Evolutionary conservation across 1,140 invertebrate genomes (phyloP).

Genomic region (Vanessa atalanta): DNA sequence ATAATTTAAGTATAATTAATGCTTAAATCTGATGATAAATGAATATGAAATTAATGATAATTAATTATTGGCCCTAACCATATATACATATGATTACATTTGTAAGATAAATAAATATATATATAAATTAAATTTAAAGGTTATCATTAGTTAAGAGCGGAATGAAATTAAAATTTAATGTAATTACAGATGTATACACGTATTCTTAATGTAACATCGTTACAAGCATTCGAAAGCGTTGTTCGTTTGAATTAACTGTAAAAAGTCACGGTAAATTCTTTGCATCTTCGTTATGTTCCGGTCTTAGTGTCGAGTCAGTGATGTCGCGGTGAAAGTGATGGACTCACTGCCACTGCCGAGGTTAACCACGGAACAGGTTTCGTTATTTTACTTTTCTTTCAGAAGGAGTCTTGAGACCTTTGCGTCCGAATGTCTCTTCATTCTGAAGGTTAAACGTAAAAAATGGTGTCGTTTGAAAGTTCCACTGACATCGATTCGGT

Average conservation of each 20-base stretch:
- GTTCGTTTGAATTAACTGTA: slow-evolving; percentile 26
- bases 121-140: too few species aligned
- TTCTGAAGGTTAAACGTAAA: slow-evolving; percentile 28
- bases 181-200: too few species aligned
- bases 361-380: slow-evolving; percentile 67
- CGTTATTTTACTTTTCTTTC: slow-evolving; percentile 65
- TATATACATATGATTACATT: too few species aligned
- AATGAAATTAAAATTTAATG: too few species aligned
- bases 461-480: slow-evolving; percentile 17
- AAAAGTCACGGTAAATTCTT: slow-evolving; percentile 35
- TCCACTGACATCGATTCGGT: slow-evolving; percentile 15
- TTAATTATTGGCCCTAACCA: too few species aligned
- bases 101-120: too few species aligned
- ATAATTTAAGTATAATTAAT: too few species aligned
- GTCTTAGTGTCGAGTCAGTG: slow-evolving; percentile 40
- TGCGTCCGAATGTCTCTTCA: slow-evolving; percentile 24
- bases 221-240: slow-evolving; percentile 14
- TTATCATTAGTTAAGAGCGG: too few species aligned
- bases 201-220: neutral
- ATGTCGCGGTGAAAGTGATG: slow-evolving; percentile 61
- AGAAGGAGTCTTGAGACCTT: slow-evolving; percentile 55
- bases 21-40: too few species aligned
- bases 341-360: slow-evolving; percentile 52
- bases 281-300: slow-evolving; percentile 8
- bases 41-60: too few species aligned